A percentile compares a stretch with the other conserved stretches of the same genome.
These are phyloP conservation scores for Leucosticte australis DNA, from an alignment of 2,113 vertebrate species.

Conservation along the genomic window DNA sequence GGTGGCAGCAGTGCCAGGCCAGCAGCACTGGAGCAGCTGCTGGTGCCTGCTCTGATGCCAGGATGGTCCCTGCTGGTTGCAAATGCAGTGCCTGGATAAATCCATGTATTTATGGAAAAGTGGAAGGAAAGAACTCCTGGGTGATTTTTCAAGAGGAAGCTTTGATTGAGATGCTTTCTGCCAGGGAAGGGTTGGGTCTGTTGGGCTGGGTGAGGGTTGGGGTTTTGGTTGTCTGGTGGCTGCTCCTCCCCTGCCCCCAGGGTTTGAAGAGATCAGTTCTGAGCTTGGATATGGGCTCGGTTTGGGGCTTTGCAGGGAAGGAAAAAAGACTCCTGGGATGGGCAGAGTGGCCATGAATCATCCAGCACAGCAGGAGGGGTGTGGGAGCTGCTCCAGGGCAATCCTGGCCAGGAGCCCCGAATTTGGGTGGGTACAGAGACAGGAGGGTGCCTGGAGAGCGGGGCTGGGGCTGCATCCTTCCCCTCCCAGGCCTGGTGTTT, in stretches of 20 bases:
- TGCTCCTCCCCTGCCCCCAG: neutral
- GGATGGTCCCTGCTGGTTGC: neutral
- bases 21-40: neutral
- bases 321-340: neutral
- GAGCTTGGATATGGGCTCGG: neutral
- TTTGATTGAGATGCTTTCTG: neutral
- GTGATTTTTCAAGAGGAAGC: neutral
- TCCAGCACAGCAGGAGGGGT: neutral
- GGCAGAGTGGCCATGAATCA: neutral
- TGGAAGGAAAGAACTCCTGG: neutral
- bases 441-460: neutral
- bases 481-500: neutral
- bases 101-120: neutral
- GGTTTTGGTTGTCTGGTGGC: neutral
- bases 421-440: neutral
- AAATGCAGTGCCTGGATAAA: neutral
- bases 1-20: neutral
- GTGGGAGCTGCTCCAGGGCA: neutral
- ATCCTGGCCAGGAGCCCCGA: fast-evolving
- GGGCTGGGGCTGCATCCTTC: neutral
- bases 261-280: neutral
- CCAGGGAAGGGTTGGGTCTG: neutral
- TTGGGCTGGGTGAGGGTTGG: neutral
- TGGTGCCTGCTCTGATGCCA: neutral
- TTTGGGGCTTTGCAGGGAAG: neutral